Evolutionary conservation across 1,140 invertebrate species (phyloP), one percentile per base, ranked within the genome.

Genomic region (Drosophila parabipectinata): DNA sequence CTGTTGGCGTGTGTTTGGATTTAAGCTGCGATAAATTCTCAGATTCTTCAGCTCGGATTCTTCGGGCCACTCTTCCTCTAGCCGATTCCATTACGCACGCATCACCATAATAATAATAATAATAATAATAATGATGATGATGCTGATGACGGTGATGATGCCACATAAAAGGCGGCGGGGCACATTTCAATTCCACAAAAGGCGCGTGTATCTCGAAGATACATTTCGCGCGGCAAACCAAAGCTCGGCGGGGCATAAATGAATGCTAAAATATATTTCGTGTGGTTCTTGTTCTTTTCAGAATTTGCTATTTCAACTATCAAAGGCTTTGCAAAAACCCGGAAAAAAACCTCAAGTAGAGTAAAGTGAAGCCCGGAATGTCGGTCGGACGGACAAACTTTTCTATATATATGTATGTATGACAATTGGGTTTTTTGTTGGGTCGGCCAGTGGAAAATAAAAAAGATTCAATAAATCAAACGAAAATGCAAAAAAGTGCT

Each of bases 211-310:
- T 85, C 81, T 77, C 54, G 44, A 74, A 80, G 81, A 80, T 85
- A 85, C 81, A 87, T 85, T 85, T 87, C 56, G 69, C 82, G 82
- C 78, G 81, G 81, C 68, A 84, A 85, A 68, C 59, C 69, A 63
- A 67, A 83, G 61, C 48, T 39, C 24, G 28, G 32, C 44, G 18
- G 18, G 26, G 82, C 78, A 85, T 87, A 85, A 82, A 85, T 85
- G 78, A 85, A 85, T 85, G 74, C 83, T 81, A 78, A 85, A 87
- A 87, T 76, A 79, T 78, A 83, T 84, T 78, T 87, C 64, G 39
- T 6, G 41, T 62, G 60, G 60, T 77, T 67, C 18, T 58, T 72
- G 56, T 66, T 76, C 61, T 62, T 66, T 32, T 53, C 18, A 71
- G 66, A 45, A 57, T 63, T 58, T 67, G 63, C 63, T 73, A 58